These are phyloP conservation scores for Cyanocitta stelleri DNA, from an alignment of 2,113 vertebrate species.

Conservation along the genomic window DNA sequence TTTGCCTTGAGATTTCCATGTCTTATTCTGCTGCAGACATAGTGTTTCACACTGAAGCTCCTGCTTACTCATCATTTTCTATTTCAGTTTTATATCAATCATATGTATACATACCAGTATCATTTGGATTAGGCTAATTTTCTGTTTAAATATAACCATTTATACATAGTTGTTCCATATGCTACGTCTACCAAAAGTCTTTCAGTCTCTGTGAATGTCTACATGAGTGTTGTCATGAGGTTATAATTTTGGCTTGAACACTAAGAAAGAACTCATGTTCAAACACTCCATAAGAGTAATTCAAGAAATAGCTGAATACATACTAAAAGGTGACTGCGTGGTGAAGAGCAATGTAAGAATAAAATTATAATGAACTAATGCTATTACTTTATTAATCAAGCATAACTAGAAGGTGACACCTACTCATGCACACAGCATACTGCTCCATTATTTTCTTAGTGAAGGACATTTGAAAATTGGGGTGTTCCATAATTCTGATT, in stretches of 20 bases:
- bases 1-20: background rate
- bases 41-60: background rate
- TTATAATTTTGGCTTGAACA: background rate
- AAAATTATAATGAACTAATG: background rate
- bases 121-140: background rate
- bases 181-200: background rate
- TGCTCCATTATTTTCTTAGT: background rate
- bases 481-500: background rate
- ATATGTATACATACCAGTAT: background rate
- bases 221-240: background rate
- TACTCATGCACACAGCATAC: background rate
- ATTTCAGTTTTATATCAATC: background rate
- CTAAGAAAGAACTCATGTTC: background rate
- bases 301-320: background rate
- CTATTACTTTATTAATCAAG: background rate
- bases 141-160: background rate
- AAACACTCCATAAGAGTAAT: background rate
- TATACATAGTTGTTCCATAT: background rate
- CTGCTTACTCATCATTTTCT: background rate
- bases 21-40: background rate
- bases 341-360: background rate
- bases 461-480: background rate
- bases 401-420: background rate
- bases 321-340: background rate
- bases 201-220: background rate